These are phyloP conservation scores for Xyliphius kryptos DNA, from an alignment of 2,113 vertebrate species.

Conservation along the genomic window DNA sequence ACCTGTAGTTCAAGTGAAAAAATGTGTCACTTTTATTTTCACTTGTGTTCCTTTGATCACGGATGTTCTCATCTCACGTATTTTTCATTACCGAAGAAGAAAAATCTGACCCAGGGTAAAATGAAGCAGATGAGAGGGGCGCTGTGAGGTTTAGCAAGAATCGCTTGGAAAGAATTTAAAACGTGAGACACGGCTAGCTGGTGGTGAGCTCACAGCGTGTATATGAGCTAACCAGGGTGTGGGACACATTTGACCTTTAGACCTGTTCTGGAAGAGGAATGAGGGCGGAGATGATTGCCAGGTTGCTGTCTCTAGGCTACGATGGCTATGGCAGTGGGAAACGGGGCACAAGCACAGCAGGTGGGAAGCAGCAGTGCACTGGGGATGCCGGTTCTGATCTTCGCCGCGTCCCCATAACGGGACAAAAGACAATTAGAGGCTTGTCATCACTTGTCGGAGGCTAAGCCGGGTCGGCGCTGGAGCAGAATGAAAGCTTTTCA, in stretches of 20 bases:
- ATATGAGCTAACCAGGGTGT: constrained; percentile 36
- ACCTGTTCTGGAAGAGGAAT: constrained; percentile 22
- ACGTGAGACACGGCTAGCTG: constrained; percentile 1
- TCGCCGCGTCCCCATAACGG: constrained; percentile 8
- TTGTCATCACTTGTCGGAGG: constrained; percentile 26
- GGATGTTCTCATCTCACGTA: too few relatives aligned
- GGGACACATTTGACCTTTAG: constrained; percentile 35
- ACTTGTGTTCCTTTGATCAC: too few relatives aligned
- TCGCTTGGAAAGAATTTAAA: constrained; percentile 16
- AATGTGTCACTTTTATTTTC: too few relatives aligned
- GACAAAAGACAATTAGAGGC: constrained; percentile 10
- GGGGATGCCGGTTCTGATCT: constrained; percentile 24
- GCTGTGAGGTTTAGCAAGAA: neutral
- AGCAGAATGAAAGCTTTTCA: constrained; percentile 4
- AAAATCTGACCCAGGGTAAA: too few relatives aligned
- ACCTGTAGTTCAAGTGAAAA: too few relatives aligned
- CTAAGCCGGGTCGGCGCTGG: constrained; percentile 7
- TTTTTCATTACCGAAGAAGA: too few relatives aligned
- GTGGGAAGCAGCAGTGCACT: constrained; percentile 14
- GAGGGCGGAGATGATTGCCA: constrained; percentile 26
- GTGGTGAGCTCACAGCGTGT: constrained; percentile 23
- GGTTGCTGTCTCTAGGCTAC: constrained; percentile 32
- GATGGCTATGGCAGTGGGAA: constrained; percentile 23
- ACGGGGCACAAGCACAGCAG: constrained; percentile 27
- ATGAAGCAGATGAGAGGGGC: too few relatives aligned